Percentiles rank a stretch among this genome's conserved stretches.
Evolutionary conservation across 2,888 invertebrate genomes (phyloP).

Genomic region (Zele albiditarsus): DNA sequence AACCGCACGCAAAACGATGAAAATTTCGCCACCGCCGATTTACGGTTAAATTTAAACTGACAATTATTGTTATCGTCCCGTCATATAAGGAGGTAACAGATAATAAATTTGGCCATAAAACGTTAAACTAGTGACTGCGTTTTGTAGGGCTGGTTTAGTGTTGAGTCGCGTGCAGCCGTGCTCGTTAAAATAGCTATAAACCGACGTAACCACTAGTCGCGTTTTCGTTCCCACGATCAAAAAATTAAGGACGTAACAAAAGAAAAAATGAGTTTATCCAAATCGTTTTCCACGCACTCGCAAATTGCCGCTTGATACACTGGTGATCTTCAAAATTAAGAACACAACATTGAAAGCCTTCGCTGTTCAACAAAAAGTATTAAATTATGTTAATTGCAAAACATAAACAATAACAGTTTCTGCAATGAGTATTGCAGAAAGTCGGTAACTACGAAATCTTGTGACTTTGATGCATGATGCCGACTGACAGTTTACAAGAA

Average conservation of each 20-base stretch:
- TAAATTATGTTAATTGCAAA: not conserved
- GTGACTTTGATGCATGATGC: not conserved
- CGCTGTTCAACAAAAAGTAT: not conserved
- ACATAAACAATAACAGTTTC: not conserved
- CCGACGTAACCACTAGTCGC: conserved; percentile 67
- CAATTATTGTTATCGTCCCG: conserved; percentile 72
- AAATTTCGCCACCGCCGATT: conserved; percentile 63
- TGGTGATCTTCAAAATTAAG: not conserved
- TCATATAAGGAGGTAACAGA: conserved; percentile 73
- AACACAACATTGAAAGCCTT: not conserved
- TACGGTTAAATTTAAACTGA: conserved; percentile 71
- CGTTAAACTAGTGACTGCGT: conserved; percentile 71
- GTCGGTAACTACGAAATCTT: conserved; percentile 36
- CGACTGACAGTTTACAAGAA: conserved; percentile 8
- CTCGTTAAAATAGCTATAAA: conserved; percentile 72
- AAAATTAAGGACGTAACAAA: conserved; percentile 46
- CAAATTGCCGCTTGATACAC: not conserved
- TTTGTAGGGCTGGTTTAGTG: conserved; percentile 72
- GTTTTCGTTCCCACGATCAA: conserved; percentile 49
- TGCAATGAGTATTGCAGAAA: not conserved
- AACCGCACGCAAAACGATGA: conserved; percentile 53
- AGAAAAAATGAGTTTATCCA: conserved; percentile 50
- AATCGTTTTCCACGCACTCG: conserved; percentile 32
- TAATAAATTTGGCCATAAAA: conserved; percentile 73
- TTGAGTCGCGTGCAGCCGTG: conserved; percentile 71